Conservation (phyloP, 2,888 invertebrate species). For the Temnothorax rugatulus region DNA sequence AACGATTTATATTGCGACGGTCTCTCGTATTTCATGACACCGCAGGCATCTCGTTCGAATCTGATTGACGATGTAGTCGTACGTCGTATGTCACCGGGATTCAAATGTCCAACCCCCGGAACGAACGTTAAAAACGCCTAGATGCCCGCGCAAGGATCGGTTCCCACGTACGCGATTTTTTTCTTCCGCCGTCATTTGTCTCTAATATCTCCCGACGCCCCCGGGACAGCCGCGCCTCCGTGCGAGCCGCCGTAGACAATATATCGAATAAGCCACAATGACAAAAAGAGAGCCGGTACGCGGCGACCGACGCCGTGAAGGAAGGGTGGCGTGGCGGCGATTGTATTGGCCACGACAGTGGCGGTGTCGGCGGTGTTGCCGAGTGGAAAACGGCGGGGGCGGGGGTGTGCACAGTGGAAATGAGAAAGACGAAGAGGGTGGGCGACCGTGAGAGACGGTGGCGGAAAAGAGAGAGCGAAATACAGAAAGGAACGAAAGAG, state of each 20-base stretch:
- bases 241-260: constrained; percentile 78
- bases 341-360: constrained; percentile 71
- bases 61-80: constrained; percentile 28
- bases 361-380: constrained; percentile 72
- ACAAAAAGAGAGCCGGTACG: constrained; percentile 81
- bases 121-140: constrained; percentile 41
- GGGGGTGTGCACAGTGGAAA: constrained; percentile 58
- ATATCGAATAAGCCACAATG: constrained; percentile 85
- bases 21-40: background rate
- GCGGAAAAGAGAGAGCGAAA: constrained; percentile 46
- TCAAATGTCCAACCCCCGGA: constrained; percentile 35
- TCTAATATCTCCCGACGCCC: constrained; percentile 84
- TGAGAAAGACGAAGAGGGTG: constrained; percentile 67
- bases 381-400: constrained; percentile 53
- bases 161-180: constrained; percentile 84
- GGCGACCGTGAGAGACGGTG: constrained; percentile 61
- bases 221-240: constrained; percentile 61
- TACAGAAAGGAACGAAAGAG: constrained; percentile 66
- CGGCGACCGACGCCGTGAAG: constrained; percentile 77
- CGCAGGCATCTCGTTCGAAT: constrained; percentile 18
- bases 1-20: constrained; percentile 6
- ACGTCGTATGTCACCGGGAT: constrained; percentile 22
- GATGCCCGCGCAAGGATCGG: constrained; percentile 62
- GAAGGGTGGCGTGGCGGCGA: constrained; percentile 72
- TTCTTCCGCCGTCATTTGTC: constrained; percentile 85